phyloP scores from a whole-genome alignment of 2,113 vertebrate genomes.

The Microcebus tavaratra region DNA sequence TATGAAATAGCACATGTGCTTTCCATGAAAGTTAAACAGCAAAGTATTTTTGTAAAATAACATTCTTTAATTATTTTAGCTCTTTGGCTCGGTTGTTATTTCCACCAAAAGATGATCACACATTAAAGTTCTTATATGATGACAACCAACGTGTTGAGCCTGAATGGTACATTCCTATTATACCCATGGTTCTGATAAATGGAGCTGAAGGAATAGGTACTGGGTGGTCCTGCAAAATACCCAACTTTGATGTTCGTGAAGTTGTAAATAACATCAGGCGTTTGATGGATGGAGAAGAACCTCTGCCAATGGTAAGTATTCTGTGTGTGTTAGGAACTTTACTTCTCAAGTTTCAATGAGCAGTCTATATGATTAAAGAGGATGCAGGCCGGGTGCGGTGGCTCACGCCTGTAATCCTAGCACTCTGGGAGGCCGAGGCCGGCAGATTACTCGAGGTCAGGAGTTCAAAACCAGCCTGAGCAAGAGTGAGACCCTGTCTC shows the following conservation, averaged over 20 bases:
- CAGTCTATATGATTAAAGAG: background rate
- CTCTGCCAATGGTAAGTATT: constrained; percentile 91
- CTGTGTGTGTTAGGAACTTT: background rate
- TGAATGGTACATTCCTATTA: constrained; percentile 98
- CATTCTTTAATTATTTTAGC: constrained; percentile 79
- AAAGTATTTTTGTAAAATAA: constrained; percentile 51
- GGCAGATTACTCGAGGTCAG: too few relatives aligned
- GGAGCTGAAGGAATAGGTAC: constrained; percentile 97
- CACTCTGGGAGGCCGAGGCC: too few relatives aligned
- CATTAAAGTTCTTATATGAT: constrained; percentile 94
- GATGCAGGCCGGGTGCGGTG: background rate
- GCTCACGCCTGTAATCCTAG: too few relatives aligned
- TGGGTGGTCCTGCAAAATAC: constrained; percentile 96
- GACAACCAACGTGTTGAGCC: constrained; percentile 98
- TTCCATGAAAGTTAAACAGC: background rate
- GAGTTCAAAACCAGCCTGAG: too few relatives aligned
- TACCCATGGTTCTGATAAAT: constrained; percentile 95
- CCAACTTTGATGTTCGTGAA: constrained; percentile 94
- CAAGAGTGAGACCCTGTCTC: too few relatives aligned
- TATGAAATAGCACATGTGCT: background rate
- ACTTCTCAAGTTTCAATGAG: background rate
- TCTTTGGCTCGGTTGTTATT: constrained; percentile 92
- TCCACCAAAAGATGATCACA: constrained; percentile 91
- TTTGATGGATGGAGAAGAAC: constrained; percentile 93
- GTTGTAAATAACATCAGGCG: constrained; percentile 93